A percentile compares a stretch with the other conserved stretches of the same genome.
Evolutionary conservation across 2,797 vertebrate genomes (phyloP).

Genomic region (Acipenser ruthenus): DNA sequence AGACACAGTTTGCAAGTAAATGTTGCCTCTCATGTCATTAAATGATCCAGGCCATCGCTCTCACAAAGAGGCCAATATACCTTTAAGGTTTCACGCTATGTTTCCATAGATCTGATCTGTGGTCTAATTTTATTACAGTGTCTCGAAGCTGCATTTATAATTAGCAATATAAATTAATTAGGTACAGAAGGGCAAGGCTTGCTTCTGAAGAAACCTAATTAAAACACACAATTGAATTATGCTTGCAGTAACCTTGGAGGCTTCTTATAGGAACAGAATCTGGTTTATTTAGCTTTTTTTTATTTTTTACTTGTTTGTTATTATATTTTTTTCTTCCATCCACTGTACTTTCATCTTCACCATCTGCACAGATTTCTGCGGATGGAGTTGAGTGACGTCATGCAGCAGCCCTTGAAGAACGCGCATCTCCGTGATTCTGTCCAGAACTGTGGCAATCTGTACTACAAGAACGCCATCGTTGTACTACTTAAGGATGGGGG

Average conservation of each 20-base stretch:
- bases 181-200: slow-evolving; percentile 56
- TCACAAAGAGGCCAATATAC: background rate
- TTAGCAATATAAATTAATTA: slow-evolving; percentile 68
- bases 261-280: slow-evolving; percentile 8
- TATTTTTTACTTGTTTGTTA: background rate
- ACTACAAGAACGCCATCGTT: too few species aligned
- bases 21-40: too few species aligned
- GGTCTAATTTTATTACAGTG: slow-evolving; percentile 64
- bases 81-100: slow-evolving; percentile 7
- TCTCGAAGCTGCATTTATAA: slow-evolving; percentile 71
- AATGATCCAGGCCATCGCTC: too few species aligned
- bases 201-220: slow-evolving; percentile 54
- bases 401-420: too few species aligned
- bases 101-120: slow-evolving; percentile 7
- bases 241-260: slow-evolving; percentile 34
- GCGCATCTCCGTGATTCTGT: too few species aligned
- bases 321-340: background rate
- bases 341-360: slow-evolving; percentile 4
- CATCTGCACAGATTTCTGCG: too few species aligned
- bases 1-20: too few species aligned
- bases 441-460: too few species aligned
- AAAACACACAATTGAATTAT: slow-evolving; percentile 46
- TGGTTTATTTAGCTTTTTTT: background rate
- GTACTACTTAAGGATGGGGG: too few species aligned
- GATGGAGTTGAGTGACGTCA: too few species aligned